These are phyloP conservation scores for Cyphomyrmex costatus DNA, from an alignment of 1,140 invertebrate species.

Conservation along the genomic window DNA sequence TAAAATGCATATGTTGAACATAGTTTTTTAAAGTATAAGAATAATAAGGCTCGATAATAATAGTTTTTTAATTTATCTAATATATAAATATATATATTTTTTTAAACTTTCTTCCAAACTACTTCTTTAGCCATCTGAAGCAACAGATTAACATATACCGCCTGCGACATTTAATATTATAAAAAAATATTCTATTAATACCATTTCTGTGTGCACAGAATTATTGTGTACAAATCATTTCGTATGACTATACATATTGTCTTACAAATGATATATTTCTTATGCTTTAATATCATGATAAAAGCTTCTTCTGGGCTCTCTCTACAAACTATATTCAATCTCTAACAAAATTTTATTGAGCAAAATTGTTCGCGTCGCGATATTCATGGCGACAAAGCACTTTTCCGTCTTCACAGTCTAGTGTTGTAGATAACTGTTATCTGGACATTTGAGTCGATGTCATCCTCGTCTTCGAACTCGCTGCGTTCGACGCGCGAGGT, in stretches of 20 bases:
- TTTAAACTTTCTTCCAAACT: background rate
- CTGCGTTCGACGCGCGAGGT: conserved; percentile 52
- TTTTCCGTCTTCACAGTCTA: conserved; percentile 74
- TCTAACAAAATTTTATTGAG: conserved; percentile 53
- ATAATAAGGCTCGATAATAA: too few relatives aligned
- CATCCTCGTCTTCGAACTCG: conserved; percentile 61
- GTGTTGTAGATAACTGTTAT: conserved; percentile 81
- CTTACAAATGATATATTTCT: conserved; percentile 26
- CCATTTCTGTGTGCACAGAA: conserved; percentile 12
- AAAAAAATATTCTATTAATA: conserved; percentile 52
- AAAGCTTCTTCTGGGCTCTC: background rate
- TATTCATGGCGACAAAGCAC: background rate
- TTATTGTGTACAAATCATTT: conserved; percentile 38
- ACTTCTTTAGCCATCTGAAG: background rate
- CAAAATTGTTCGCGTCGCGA: conserved; percentile 41
- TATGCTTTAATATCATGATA: conserved; percentile 15
- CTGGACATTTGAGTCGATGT: conserved; percentile 74
- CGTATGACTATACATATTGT: background rate
- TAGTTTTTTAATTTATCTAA: background rate
- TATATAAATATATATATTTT: background rate
- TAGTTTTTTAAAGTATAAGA: too few relatives aligned
- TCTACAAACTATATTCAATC: conserved; percentile 37
- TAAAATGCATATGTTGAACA: conserved; percentile 12
- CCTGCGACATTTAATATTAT: conserved; percentile 14
- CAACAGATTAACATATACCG: conserved; percentile 6